Base-by-base conservation (phyloP, 2,797 vertebrate genomes). In the Jordanella pulchra region DNA sequence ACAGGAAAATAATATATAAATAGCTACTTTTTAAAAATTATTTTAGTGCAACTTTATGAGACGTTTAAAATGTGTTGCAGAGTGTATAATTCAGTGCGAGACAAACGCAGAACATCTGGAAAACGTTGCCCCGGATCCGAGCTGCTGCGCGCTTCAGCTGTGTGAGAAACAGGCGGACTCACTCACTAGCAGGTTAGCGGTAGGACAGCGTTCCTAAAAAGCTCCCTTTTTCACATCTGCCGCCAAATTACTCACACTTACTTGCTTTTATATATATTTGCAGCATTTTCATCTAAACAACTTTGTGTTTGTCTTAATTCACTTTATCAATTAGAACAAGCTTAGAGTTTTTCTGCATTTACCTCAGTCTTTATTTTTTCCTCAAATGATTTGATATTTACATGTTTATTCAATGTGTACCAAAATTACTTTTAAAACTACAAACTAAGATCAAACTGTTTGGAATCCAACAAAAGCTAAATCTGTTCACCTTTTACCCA, bases 21-120 rank as follows among this genome's bases (percentile, higher is more conserved):
- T 11, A 61, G 23, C 23, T 39, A 3, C 2, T 39, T 39, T 39
- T 35, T n/a, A 63, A 63, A 63, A 63, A n/a, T 2, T n/a, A 63
- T 21, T 25, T 39, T n/a, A 12, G 23, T 61, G 12, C n/a, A 23
- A 63, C n/a, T 63, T 25, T 63, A 63, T 39, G 1, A 63, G n/a
- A 39, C 32, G 30, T 61, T 60, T 15, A 39, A 66, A 73, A 58
- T 69, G 30, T 30, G 17, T 32, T 9, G 42, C 4, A 30, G 13
- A 14, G 21, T 73, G 74, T 71, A 39, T 25, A 54, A 23, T 67
- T 72, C 30, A 73, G 60, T 11, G 18, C 51, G 54, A 65, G 25
- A 63, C 47, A 80, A 54, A 71, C 51, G 47, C 44, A 66, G 55
- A 79, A 84, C 80, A 87, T 83, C 78, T 84, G 79, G 64, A 68